Conservation (phyloP, 2,888 invertebrate genomes). For the Amphipoea lucens region DNA sequence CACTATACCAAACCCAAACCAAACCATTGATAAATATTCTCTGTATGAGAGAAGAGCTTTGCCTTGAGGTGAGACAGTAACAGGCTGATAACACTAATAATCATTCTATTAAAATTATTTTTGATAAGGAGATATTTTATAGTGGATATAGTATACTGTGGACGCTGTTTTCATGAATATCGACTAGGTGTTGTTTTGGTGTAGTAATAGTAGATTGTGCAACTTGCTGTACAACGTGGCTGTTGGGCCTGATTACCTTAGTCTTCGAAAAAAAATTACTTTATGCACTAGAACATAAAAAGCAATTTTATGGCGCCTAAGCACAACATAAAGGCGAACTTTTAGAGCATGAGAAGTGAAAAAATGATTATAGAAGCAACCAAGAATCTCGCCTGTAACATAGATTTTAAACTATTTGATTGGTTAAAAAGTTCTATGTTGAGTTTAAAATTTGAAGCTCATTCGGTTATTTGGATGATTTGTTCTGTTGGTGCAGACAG, state of each 20-base stretch:
- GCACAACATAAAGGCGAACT: too few species aligned
- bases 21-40: neutral
- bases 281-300: too few species aligned
- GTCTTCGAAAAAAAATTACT: too few species aligned
- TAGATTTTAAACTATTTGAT: neutral
- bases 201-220: too few species aligned
- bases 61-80: neutral
- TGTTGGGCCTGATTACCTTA: too few species aligned
- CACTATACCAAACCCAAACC: too few species aligned
- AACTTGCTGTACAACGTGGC: too few species aligned
- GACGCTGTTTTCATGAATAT: neutral
- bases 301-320: too few species aligned
- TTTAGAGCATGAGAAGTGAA: too few species aligned
- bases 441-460: neutral
- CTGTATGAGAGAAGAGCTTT: neutral
- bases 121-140: neutral
- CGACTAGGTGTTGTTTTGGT: neutral
- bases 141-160: too few species aligned
- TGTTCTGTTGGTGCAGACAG: conserved; percentile 76
- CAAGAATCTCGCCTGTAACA: neutral
- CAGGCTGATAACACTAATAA: too few species aligned
- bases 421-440: neutral
- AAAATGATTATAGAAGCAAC: too few species aligned
- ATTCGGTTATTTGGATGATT: neutral
- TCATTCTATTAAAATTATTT: neutral